Conservation (phyloP, 2,797 vertebrate species). For the Rhodeus uyekii region DNA sequence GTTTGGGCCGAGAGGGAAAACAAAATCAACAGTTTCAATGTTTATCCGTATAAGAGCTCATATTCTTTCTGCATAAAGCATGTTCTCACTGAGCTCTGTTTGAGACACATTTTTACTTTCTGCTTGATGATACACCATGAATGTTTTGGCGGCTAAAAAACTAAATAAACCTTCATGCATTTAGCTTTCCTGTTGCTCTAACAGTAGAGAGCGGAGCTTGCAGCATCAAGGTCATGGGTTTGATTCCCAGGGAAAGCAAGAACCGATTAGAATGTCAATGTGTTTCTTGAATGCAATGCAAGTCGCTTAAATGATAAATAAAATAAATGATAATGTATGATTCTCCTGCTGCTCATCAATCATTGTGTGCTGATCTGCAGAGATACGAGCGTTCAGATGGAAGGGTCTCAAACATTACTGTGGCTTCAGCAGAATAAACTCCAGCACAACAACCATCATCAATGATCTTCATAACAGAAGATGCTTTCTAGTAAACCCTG, state of each 20-base stretch:
- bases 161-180: background rate
- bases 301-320: too few relatives aligned
- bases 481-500: too few relatives aligned
- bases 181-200: too few relatives aligned
- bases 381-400: background rate
- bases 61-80: background rate
- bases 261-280: too few relatives aligned
- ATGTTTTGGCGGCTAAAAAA: background rate
- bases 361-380: background rate
- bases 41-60: background rate
- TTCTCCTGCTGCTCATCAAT: background rate
- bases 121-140: background rate
- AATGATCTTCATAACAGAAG: too few relatives aligned
- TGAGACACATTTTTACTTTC: background rate
- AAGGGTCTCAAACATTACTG: background rate
- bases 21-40: background rate
- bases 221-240: too few relatives aligned
- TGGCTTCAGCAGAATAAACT: too few relatives aligned
- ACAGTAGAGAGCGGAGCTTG: too few relatives aligned
- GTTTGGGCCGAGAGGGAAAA: background rate
- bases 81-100: background rate
- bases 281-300: too few relatives aligned
- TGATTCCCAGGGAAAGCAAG: too few relatives aligned
- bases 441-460: too few relatives aligned
- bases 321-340: too few relatives aligned